Percentiles rank a stretch among this genome's conserved stretches.
Evolutionary conservation across 1,140 invertebrate species (phyloP).

Genomic region (Hormaphis cornu): DNA sequence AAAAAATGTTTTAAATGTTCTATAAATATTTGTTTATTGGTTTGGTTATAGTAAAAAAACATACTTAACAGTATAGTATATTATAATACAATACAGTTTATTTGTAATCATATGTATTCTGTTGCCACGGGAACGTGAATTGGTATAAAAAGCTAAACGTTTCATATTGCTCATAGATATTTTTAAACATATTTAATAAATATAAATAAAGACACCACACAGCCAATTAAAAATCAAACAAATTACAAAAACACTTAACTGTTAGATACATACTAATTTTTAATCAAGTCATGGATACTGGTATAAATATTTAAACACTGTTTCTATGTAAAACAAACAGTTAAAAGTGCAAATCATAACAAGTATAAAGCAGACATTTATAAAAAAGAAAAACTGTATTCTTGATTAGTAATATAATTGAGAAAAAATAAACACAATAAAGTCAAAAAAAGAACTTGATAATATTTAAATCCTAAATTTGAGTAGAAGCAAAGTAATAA

Average conservation of each 20-base stretch:
- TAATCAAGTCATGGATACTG: slow-evolving; percentile 18
- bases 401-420: neutral
- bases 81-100: slow-evolving; percentile 27
- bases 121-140: slow-evolving; percentile 29
- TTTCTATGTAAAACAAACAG: neutral
- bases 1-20: slow-evolving; percentile 5
- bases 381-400: neutral
- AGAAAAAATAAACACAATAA: slow-evolving; percentile 15
- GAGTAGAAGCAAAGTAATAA: neutral
- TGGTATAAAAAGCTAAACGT: slow-evolving; percentile 30
- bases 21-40: slow-evolving; percentile 31
- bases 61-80: slow-evolving; percentile 28
- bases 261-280: slow-evolving; percentile 22
- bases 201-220: slow-evolving; percentile 29
- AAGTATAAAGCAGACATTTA: slow-evolving; percentile 18
- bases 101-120: slow-evolving; percentile 5
- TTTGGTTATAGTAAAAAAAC: slow-evolving; percentile 23
- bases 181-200: slow-evolving; percentile 9
- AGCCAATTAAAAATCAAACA: slow-evolving; percentile 31
- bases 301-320: slow-evolving; percentile 14
- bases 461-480: neutral
- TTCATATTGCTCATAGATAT: slow-evolving; percentile 16
- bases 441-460: neutral
- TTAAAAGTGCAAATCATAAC: slow-evolving; percentile 28
- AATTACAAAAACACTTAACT: slow-evolving; percentile 26